Percentiles rank a stretch among this genome's conserved stretches.
Evolutionary conservation across 2,797 vertebrate genomes (phyloP).

Genomic region (Epinephelus coioides): DNA sequence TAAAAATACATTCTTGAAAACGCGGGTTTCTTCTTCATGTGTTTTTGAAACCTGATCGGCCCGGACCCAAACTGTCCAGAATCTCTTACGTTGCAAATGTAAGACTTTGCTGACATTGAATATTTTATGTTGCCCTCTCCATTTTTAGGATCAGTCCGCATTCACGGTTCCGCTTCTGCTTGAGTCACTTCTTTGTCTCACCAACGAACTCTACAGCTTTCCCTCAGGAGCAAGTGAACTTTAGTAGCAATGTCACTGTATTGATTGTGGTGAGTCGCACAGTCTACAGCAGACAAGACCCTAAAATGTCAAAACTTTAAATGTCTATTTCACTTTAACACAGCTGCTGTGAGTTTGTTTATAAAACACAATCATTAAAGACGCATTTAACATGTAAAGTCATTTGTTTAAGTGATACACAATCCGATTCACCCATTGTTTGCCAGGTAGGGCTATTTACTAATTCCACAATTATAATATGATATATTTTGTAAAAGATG

Average conservation of each 20-base stretch:
- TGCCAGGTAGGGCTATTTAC: not conserved
- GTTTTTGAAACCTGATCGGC: not conserved
- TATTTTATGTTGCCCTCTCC: not conserved
- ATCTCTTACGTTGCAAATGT: not conserved
- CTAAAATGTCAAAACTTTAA: slow-evolving; percentile 3
- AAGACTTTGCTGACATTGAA: not conserved
- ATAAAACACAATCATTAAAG: not conserved
- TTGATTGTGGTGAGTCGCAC: not conserved
- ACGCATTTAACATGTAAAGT: not conserved
- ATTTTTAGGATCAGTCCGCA: not conserved
- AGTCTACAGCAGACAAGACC: not conserved
- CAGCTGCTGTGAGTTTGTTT: not conserved
- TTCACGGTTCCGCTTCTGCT: slow-evolving; percentile 8
- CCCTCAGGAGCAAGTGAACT: slow-evolving; percentile 2
- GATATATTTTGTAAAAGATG: slow-evolving; percentile 3
- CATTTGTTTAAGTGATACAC: not conserved
- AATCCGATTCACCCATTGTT: not conserved
- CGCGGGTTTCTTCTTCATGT: not conserved
- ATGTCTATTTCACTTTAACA: not conserved
- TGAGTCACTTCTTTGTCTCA: not conserved
- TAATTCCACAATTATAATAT: too few species aligned
- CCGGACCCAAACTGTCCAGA: not conserved
- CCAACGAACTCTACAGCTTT: not conserved
- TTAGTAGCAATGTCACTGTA: not conserved
- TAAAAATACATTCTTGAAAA: too few species aligned